Percentiles rank a stretch among this genome's conserved stretches.
These are phyloP conservation scores for Bombylius discolor DNA, from an alignment of 2,888 invertebrate genomes.

Conservation along the genomic window DNA sequence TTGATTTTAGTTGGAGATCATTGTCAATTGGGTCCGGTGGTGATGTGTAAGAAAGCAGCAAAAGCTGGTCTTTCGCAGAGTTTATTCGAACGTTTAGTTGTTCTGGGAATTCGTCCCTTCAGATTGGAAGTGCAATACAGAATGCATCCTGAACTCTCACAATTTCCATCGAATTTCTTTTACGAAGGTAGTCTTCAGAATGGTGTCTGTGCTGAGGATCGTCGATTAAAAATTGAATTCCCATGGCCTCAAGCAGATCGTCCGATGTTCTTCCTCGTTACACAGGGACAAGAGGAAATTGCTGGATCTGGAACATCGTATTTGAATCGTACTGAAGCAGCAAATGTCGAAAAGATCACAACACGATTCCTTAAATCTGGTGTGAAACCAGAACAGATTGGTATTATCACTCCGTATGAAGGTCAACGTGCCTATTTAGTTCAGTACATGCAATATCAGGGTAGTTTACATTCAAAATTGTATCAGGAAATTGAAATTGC, in stretches of 20 bases:
- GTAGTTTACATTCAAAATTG: slow-evolving; percentile 87
- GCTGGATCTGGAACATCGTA: slow-evolving; percentile 98
- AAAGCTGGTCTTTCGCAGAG: slow-evolving; percentile 94
- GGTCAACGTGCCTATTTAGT: slow-evolving; percentile 95
- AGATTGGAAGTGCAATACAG: slow-evolving; percentile 95
- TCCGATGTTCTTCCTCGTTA: slow-evolving; percentile 98
- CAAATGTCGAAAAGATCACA: slow-evolving; percentile 95
- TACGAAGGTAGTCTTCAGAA: slow-evolving; percentile 98
- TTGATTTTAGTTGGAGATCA: slow-evolving; percentile 97
- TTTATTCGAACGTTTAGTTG: slow-evolving; percentile 91
- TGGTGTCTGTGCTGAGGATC: slow-evolving; percentile 93
- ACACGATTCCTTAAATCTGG: slow-evolving; percentile 90
- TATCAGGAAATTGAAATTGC: slow-evolving; percentile 99
- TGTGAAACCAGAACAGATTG: slow-evolving; percentile 95
- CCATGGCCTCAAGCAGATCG: slow-evolving; percentile 95
- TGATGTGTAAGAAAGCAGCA: slow-evolving; percentile 98
- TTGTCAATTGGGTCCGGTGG: slow-evolving; percentile 96
- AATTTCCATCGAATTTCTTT: slow-evolving; percentile 98
- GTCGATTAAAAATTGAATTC: slow-evolving; percentile 87
- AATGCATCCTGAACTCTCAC: slow-evolving; percentile 96
- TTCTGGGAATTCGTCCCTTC: slow-evolving; percentile 92
- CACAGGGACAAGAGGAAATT: slow-evolving; percentile 97
- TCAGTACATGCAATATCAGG: slow-evolving; percentile 98
- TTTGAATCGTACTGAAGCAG: slow-evolving; percentile 94
- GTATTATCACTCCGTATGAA: slow-evolving; percentile 97